These are phyloP conservation scores for Dynastes grantii DNA, from an alignment of 2,888 invertebrate species.

Conservation along the genomic window DNA sequence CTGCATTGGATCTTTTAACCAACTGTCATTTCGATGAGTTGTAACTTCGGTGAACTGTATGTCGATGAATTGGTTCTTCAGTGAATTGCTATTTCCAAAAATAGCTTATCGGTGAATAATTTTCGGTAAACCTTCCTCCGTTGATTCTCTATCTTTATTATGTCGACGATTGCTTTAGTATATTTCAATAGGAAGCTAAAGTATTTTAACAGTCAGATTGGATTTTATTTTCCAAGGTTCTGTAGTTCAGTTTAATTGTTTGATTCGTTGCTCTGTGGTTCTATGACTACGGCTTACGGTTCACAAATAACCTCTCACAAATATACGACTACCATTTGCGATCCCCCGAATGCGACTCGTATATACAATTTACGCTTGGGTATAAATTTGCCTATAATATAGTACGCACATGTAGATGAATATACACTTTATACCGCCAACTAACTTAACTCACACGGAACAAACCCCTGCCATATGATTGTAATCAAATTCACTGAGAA, in stretches of 20 bases:
- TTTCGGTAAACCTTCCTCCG: too few relatives aligned
- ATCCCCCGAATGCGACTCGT: not conserved
- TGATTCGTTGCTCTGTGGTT: not conserved
- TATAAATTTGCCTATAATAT: not conserved
- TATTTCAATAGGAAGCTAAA: too few relatives aligned
- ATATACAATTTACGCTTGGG: not conserved
- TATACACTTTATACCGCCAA: slow-evolving; percentile 16
- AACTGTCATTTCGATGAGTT: too few relatives aligned
- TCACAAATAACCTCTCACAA: slow-evolving; percentile 3
- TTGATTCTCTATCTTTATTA: too few relatives aligned
- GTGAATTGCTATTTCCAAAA: too few relatives aligned
- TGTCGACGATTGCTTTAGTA: too few relatives aligned
- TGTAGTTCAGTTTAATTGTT: not conserved
- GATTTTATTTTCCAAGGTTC: too few relatives aligned
- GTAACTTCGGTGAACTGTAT: too few relatives aligned
- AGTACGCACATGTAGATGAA: slow-evolving; percentile 19
- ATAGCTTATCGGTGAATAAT: too few relatives aligned
- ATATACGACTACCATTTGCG: not conserved
- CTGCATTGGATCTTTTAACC: too few relatives aligned
- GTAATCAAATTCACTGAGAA: slow-evolving; percentile 58
- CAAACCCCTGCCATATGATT: not conserved
- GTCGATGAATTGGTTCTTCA: too few relatives aligned
- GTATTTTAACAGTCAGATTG: too few relatives aligned
- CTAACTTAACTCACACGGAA: slow-evolving; percentile 10
- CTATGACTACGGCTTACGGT: not conserved